Evolutionary conservation across 2,888 invertebrate genomes (phyloP), one percentile per base, ranked within the genome.

Genomic region (Geophilus truncorum): DNA sequence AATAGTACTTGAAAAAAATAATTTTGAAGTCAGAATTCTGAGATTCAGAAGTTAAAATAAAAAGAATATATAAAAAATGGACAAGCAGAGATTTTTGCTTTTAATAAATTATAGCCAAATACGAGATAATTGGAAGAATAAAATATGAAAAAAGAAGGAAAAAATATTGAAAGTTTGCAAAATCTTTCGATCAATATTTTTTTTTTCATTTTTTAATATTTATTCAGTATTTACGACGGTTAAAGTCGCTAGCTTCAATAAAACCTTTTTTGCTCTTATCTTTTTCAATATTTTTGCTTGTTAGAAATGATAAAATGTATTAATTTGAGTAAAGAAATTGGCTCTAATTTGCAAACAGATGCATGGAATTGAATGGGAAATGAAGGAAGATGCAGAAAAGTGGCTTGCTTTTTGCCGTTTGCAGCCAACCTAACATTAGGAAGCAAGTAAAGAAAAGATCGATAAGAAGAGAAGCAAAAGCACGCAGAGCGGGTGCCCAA

Each of bases 261-360:
- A 40, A 40, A n/a, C 10, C 15, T 23, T 6, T 62, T 57, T 23
- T 62, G 0, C 28, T 62, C 28, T 70, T 70, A 21, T 57, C 57
- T 21, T 57, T 70, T 70, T 28, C 28, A 0, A 15, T 21, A 57
- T 57, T 57, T 62, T 18, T 51, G 18, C 5, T 18, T n/a, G 15
- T 40, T 12, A 51, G 18, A 51, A 51, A 18, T 15, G 18, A 23
- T 10, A 28, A 70, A n/a, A 25, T 3, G 70, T 70, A 70, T 70
- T 70, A 70, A 70, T 70, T 25, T 15, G 6, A 28, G 7, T 1
- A 12, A 28, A 0, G 70, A 23, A 70, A 28, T 28, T 23, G 70
- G 70, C 70, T 28, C 70, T 70, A 70, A 70, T 70, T 70, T 70
- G 70, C 70, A 70, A 70, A 70, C 70, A 70, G 70, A 70, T 70